These are phyloP conservation scores for Tamandua tetradactyla DNA, from an alignment of 2,797 vertebrate species.

Conservation along the genomic window DNA sequence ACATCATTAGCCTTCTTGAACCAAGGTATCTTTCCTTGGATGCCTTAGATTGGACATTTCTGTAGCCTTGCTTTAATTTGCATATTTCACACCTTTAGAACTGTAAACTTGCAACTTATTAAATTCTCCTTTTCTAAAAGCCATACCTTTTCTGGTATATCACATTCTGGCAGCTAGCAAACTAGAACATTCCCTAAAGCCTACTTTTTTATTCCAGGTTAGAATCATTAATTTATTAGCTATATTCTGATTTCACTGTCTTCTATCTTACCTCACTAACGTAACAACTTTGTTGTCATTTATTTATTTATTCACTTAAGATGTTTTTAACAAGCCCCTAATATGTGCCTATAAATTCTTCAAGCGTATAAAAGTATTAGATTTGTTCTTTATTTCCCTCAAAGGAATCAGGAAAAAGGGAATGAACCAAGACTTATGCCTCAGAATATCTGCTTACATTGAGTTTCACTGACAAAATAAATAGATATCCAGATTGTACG, in stretches of 20 bases:
- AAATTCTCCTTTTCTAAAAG: no score
- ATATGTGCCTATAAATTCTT: not conserved
- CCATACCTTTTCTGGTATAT: no score
- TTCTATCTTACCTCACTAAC: not conserved
- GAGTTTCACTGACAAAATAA: not conserved
- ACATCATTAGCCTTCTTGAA: no score
- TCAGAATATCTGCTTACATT: not conserved
- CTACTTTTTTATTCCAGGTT: not conserved
- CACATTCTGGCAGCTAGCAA: no score
- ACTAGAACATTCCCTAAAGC: not conserved
- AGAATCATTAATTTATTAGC: not conserved
- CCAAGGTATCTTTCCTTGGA: no score
- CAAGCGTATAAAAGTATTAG: no score
- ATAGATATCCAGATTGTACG: not conserved
- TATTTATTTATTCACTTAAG: not conserved
- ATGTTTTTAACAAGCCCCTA: not conserved
- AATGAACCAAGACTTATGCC: not conserved
- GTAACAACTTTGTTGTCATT: not conserved
- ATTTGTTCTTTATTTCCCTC: not conserved
- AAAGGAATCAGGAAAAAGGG: fast-evolving
- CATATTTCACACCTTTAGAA: no score
- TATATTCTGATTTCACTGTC: not conserved
- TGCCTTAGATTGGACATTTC: no score
- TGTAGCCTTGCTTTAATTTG: no score
- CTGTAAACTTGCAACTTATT: no score